Evolutionary conservation across 2,797 vertebrate species (phyloP).

Genomic region (Takifugu ocellatus): DNA sequence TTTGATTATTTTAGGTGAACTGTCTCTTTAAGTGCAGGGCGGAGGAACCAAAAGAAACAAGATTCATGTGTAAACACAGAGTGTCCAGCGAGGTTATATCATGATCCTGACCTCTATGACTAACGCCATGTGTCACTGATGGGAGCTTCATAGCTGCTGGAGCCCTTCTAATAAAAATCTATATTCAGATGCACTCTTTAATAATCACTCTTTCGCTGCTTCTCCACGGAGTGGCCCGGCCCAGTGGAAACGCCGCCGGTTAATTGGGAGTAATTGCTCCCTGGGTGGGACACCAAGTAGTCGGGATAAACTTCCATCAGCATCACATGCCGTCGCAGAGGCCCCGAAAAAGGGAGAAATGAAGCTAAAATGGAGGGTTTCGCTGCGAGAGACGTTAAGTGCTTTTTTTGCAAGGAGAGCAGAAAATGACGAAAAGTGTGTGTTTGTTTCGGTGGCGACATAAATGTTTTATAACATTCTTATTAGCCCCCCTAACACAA

Average conservation of each 20-base stretch:
- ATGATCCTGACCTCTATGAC: conserved; percentile 22
- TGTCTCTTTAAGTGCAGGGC: not conserved
- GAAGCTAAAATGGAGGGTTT: conserved; percentile 62
- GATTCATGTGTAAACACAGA: conserved; percentile 2
- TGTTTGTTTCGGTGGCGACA: conserved; percentile 33
- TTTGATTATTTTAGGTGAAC: too few species aligned
- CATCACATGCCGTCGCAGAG: conserved; percentile 37
- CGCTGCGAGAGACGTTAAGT: conserved; percentile 31
- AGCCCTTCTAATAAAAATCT: too few species aligned
- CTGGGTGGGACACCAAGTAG: conserved; percentile 51
- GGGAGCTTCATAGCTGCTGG: not conserved
- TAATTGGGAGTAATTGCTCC: conserved; percentile 48
- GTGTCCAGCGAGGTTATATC: conserved; percentile 3
- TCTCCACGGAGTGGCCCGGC: not conserved
- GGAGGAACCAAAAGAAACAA: not conserved
- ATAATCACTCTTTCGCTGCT: not conserved
- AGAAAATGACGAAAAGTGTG: conserved; percentile 35
- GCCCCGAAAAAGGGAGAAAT: conserved; percentile 32
- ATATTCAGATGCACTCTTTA: too few species aligned
- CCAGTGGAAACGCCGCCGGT: conserved; percentile 1
- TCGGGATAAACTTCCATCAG: conserved; percentile 54
- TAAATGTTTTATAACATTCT: conserved; percentile 51
- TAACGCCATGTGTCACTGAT: conserved; percentile 9
- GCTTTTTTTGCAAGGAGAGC: conserved; percentile 20
- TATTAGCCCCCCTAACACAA: conserved; percentile 26